Evolutionary conservation across 2,888 invertebrate species (phyloP).

Genomic region (Ceratothoa steindachneri): DNA sequence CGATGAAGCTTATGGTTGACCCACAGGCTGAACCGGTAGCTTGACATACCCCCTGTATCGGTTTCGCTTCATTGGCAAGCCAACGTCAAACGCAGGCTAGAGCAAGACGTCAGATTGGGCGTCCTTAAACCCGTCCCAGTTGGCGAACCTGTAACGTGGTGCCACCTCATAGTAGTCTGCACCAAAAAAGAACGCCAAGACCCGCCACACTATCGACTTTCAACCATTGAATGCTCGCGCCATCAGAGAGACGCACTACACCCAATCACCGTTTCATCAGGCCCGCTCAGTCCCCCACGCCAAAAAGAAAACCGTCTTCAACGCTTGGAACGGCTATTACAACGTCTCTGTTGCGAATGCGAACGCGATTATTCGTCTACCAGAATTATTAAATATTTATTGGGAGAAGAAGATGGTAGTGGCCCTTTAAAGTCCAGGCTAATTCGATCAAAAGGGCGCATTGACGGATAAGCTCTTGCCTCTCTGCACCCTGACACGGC

Average conservation of each 20-base stretch:
- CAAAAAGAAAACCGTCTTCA: slow-evolving; percentile 5
- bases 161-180: slow-evolving; percentile 20
- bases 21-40: slow-evolving; percentile 14
- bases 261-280: slow-evolving; percentile 4
- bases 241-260: slow-evolving; percentile 18
- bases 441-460: no score
- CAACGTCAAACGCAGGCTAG: slow-evolving; percentile 15
- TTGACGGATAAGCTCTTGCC: slow-evolving; percentile 16
- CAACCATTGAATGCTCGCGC: background rate
- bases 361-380: no score
- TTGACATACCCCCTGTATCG: slow-evolving; percentile 13
- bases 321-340: slow-evolving; percentile 20
- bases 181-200: slow-evolving; percentile 23
- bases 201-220: no score
- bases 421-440: no score
- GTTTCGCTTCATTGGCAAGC: slow-evolving; percentile 22
- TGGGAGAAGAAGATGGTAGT: no score
- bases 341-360: slow-evolving; percentile 1
- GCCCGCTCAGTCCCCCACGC: background rate
- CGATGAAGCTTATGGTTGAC: slow-evolving; percentile 18
- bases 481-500: no score
- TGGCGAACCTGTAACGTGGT: slow-evolving; percentile 16
- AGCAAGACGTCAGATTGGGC: slow-evolving; percentile 18
- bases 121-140: slow-evolving; percentile 11
- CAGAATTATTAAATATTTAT: no score